Evolutionary conservation across 2,797 vertebrate genomes (phyloP).

Genomic region (Serranus cabrilla): DNA sequence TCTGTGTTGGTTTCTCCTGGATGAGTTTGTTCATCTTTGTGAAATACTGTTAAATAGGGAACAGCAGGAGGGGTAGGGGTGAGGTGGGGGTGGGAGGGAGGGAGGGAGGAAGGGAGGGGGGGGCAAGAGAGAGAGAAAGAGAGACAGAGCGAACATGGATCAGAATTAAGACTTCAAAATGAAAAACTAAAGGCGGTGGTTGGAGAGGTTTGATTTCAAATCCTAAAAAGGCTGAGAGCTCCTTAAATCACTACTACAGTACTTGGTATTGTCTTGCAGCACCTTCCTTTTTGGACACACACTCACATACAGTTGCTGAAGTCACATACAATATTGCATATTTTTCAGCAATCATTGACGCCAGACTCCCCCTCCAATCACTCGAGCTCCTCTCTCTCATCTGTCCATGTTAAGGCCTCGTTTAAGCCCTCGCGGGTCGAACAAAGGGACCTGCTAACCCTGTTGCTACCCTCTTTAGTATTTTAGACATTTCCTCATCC

Average conservation of each 20-base stretch:
- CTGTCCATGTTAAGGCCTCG: constrained; percentile 79
- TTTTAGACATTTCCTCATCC: constrained; percentile 55
- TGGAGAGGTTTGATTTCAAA: constrained; percentile 61
- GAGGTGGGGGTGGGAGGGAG: constrained; percentile 9
- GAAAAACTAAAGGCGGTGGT: constrained; percentile 66
- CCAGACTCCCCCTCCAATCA: constrained; percentile 57
- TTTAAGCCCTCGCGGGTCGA: constrained; percentile 75
- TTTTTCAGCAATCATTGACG: constrained; percentile 69
- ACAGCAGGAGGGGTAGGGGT: constrained; percentile 58
- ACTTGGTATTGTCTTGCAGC: constrained; percentile 75
- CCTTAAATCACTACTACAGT: constrained; percentile 71
- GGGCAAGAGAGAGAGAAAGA: constrained; percentile 68
- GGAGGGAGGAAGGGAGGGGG: neutral
- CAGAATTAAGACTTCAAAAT: constrained; percentile 83
- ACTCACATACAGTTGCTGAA: constrained; percentile 65
- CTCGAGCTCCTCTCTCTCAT: constrained; percentile 63
- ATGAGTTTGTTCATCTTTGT: constrained; percentile 85
- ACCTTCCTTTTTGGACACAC: constrained; percentile 66
- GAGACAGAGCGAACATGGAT: constrained; percentile 71
- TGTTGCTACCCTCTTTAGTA: constrained; percentile 63
- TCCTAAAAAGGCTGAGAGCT: constrained; percentile 66
- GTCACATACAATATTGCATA: constrained; percentile 75
- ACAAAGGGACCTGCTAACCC: constrained; percentile 67
- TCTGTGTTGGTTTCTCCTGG: constrained; percentile 82
- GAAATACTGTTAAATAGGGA: constrained; percentile 88